These are phyloP conservation scores for Macrotis lagotis DNA, from an alignment of 2,113 vertebrate species.

Conservation along the genomic window DNA sequence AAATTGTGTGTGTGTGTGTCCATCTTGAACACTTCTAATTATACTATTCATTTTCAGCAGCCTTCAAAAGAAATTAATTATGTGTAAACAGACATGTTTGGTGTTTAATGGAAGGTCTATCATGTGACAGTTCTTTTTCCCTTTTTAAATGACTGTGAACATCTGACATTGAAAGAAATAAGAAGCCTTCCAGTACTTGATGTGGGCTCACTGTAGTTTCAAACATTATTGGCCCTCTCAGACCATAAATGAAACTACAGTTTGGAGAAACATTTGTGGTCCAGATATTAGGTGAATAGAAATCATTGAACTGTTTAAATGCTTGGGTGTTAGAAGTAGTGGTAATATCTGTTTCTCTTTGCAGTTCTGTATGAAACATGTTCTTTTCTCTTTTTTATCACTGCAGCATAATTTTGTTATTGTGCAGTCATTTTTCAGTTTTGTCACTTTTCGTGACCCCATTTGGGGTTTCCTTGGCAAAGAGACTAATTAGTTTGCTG, in stretches of 20 bases:
- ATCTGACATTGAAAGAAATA: conserved; percentile 50
- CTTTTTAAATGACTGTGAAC: conserved; percentile 5
- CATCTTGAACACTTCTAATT: not conserved
- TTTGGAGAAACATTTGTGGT: conserved; percentile 49
- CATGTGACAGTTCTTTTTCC: conserved; percentile 15
- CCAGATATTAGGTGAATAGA: not conserved
- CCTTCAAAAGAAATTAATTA: conserved; percentile 11
- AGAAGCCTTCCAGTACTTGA: conserved; percentile 47
- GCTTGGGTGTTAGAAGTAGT: conserved; percentile 41
- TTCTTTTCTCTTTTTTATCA: not conserved
- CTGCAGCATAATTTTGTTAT: not conserved
- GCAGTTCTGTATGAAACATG: not conserved
- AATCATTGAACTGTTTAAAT: conserved; percentile 52
- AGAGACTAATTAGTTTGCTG: not conserved
- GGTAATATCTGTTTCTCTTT: not conserved
- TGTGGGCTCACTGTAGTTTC: conserved; percentile 36
- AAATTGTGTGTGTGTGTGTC: not conserved
- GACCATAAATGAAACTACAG: conserved; percentile 51
- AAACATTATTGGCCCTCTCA: not conserved
- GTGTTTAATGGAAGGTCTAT: not conserved
- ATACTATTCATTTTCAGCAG: not conserved
- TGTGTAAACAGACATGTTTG: not conserved
- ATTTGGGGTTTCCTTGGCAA: not conserved
- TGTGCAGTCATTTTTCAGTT: not conserved
- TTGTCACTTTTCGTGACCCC: not conserved